Percentiles rank a stretch among this genome's conserved stretches.
These are phyloP conservation scores for Procambarus virginalis DNA, from an alignment of 1,140 invertebrate species.

Conservation along the genomic window DNA sequence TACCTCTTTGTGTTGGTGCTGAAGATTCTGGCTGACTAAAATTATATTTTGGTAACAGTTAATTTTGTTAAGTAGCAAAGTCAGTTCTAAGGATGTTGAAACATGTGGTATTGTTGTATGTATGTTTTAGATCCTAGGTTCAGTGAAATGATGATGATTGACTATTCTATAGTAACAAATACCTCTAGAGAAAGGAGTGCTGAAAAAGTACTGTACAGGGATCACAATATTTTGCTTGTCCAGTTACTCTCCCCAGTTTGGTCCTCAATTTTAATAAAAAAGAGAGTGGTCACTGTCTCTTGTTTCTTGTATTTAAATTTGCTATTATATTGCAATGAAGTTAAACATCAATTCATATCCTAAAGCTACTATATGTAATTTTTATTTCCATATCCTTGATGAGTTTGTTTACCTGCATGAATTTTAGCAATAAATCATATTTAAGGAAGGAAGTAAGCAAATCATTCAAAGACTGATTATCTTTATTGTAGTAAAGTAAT, in stretches of 20 bases:
- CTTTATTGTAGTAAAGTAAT: neutral
- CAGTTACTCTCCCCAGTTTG: neutral
- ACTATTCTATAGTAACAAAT: neutral
- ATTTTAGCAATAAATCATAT: neutral
- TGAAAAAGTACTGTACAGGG: neutral
- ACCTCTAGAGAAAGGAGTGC: neutral
- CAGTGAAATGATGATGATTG: neutral
- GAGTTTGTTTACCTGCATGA: no score
- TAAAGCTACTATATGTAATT: no score
- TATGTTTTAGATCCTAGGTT: neutral
- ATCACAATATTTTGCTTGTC: neutral
- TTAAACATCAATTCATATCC: neutral
- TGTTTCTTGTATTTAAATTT: neutral
- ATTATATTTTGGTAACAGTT: neutral
- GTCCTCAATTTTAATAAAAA: neutral
- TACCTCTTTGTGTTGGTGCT: slow-evolving; percentile 49
- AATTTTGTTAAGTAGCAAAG: neutral
- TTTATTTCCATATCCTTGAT: no score
- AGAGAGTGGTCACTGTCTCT: neutral
- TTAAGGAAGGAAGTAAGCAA: neutral
- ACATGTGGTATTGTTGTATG: slow-evolving; percentile 20
- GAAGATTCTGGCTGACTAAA: slow-evolving; percentile 34
- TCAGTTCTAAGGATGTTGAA: slow-evolving; percentile 17
- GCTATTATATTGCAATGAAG: no score
- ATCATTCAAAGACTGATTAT: neutral